Evolutionary conservation across 2,113 vertebrate species (phyloP).

Genomic region (Seriola dumerili): DNA sequence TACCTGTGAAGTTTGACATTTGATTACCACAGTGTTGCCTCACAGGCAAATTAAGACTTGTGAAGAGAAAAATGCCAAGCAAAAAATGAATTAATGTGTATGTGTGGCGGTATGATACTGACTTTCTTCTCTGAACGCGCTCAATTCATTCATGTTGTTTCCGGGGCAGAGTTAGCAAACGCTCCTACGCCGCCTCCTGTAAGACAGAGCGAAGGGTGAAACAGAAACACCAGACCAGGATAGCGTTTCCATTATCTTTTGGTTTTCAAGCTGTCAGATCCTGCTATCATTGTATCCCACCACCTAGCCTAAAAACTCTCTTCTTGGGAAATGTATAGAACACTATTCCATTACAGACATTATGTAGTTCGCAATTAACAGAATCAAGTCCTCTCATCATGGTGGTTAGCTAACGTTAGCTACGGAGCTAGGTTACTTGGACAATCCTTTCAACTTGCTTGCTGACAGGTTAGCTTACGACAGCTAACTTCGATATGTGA

Average conservation of each 20-base stretch:
- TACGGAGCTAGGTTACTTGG: slow-evolving; percentile 41
- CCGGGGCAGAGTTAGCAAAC: not conserved
- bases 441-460: slow-evolving; percentile 55
- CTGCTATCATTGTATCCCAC: not conserved
- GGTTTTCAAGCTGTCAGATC: slow-evolving; percentile 60
- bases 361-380: slow-evolving; percentile 1
- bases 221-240: not conserved
- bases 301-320: not conserved
- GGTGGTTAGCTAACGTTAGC: slow-evolving; percentile 47
- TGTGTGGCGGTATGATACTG: accelerated
- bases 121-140: not conserved
- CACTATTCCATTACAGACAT: not conserved
- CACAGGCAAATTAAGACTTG: slow-evolving; percentile 1
- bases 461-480: slow-evolving; percentile 64
- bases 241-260: slow-evolving; percentile 59
- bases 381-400: not conserved
- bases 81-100: not conserved
- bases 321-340: not conserved
- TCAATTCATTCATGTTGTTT: not conserved
- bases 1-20: too few species aligned
- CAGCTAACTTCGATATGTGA: slow-evolving; percentile 74
- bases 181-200: slow-evolving; percentile 1
- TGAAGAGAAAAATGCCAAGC: not conserved
- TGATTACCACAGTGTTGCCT: not conserved
- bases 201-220: slow-evolving; percentile 5